Conservation (phyloP, 2,888 invertebrate genomes). For the Phrixothrix hirtus region DNA sequence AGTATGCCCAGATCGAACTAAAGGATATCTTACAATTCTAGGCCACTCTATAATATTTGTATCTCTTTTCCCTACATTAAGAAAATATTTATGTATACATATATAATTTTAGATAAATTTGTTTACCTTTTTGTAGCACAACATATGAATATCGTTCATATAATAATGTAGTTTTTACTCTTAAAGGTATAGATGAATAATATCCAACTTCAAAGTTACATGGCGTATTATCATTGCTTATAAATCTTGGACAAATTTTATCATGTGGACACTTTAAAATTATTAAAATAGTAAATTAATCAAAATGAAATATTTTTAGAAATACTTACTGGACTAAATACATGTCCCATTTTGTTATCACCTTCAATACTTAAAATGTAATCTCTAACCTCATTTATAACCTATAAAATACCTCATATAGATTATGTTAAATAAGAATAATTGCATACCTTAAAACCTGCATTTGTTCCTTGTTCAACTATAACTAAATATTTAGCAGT, state of each 20-base stretch:
- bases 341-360: constrained; percentile 59
- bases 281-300: constrained; percentile 12
- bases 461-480: constrained; percentile 80
- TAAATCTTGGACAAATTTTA: constrained; percentile 71
- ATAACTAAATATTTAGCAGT: constrained; percentile 80
- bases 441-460: constrained; percentile 70
- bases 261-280: constrained; percentile 80
- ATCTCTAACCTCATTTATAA: constrained; percentile 82
- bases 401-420: constrained; percentile 50
- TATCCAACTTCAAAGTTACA: constrained; percentile 78
- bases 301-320: too few species aligned
- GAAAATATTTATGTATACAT: constrained; percentile 1
- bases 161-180: constrained; percentile 52
- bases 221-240: constrained; percentile 66
- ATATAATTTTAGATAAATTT: constrained; percentile 6
- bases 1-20: constrained; percentile 70
- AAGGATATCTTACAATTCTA: constrained; percentile 72
- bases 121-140: constrained; percentile 75
- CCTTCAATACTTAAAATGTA: constrained; percentile 67
- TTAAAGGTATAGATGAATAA: constrained; percentile 61
- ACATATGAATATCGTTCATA: constrained; percentile 77
- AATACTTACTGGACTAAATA: constrained; percentile 76
- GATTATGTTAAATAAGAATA: constrained; percentile 1
- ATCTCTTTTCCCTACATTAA: constrained; percentile 53
- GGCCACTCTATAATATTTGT: constrained; percentile 71